These are phyloP conservation scores for Elaphurus davidianus DNA, from an alignment of 2,113 vertebrate genomes.

Conservation along the genomic window DNA sequence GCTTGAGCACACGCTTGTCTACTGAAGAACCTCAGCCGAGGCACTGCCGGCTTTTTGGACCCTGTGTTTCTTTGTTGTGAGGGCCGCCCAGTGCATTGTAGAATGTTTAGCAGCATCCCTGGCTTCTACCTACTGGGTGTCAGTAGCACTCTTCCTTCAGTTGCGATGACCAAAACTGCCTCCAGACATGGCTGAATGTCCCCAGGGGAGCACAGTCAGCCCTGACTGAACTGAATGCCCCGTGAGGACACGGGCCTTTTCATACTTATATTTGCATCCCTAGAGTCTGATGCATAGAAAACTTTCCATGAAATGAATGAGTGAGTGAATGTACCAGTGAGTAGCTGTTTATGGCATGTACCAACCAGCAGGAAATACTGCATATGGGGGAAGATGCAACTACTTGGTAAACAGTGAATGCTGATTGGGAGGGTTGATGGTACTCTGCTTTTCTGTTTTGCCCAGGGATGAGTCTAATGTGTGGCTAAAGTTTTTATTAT, in stretches of 20 bases:
- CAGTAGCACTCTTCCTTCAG: accelerated
- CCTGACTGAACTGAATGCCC: neutral
- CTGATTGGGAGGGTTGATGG: neutral
- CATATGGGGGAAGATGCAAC: neutral
- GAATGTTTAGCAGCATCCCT: neutral
- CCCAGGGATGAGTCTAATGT: neutral
- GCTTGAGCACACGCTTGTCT: neutral
- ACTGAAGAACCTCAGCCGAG: neutral
- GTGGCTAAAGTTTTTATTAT: neutral
- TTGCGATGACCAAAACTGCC: neutral
- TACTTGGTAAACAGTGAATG: neutral
- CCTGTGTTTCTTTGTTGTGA: neutral
- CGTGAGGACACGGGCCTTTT: neutral
- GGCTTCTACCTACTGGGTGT: neutral
- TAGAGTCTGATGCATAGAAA: neutral
- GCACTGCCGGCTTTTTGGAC: neutral
- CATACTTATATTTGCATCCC: neutral
- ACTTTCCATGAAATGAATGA: neutral
- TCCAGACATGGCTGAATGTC: neutral
- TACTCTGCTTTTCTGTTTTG: neutral
- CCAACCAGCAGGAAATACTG: neutral
- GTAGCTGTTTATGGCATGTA: neutral
- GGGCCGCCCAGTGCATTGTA: neutral
- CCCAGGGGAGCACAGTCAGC: neutral
- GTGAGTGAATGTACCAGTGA: neutral